Evolutionary conservation across 2,113 vertebrate genomes (phyloP).

Genomic region (Xiphophorus hellerii): DNA sequence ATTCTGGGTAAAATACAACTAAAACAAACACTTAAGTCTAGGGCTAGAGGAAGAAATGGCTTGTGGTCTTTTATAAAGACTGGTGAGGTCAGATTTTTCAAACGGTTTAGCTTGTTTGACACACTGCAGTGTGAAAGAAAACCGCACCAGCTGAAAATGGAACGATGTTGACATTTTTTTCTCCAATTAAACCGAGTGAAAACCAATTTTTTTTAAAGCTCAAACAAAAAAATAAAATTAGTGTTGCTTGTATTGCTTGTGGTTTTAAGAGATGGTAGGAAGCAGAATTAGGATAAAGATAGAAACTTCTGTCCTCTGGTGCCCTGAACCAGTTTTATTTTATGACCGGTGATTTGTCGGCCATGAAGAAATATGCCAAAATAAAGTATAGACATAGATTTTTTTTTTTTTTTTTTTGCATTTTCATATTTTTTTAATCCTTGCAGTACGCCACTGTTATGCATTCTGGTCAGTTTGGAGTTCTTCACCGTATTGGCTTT

Average conservation of each 20-base stretch:
- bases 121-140: too few relatives aligned
- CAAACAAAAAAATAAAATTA: not conserved
- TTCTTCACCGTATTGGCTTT: conserved; percentile 66
- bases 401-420: not conserved
- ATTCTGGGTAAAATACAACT: too few relatives aligned
- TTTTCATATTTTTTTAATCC: conserved; percentile 27
- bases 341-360: conserved; percentile 45
- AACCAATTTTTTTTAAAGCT: not conserved
- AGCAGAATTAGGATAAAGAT: conserved; percentile 3
- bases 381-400: conserved; percentile 44
- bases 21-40: too few relatives aligned
- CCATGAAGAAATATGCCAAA: conserved; percentile 33
- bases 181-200: too few relatives aligned
- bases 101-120: too few relatives aligned
- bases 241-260: not conserved
- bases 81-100: too few relatives aligned
- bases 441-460: conserved; percentile 42
- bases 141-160: too few relatives aligned
- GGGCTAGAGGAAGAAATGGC: too few relatives aligned
- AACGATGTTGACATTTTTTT: too few relatives aligned
- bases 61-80: too few relatives aligned
- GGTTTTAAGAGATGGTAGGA: not conserved
- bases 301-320: not conserved
- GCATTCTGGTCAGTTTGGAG: conserved; percentile 49
- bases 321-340: conserved; percentile 30